Base-by-base conservation (phyloP, 2,797 vertebrate species). In the Sebastes dallii region DNA sequence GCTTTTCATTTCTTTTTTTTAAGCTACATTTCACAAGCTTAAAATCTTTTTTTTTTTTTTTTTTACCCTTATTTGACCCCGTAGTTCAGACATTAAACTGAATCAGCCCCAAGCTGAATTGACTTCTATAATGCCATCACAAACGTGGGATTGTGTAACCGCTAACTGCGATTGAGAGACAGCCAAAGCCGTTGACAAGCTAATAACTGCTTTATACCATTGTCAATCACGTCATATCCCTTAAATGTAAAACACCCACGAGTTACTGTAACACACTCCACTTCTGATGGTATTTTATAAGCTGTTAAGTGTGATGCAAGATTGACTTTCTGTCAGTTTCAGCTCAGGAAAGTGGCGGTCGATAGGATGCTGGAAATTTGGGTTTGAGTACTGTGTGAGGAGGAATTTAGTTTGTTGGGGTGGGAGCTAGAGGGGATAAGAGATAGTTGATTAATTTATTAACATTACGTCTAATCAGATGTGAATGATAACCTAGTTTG, bases 391-490 rank as follows among this genome's bases (percentile, higher is more conserved):
- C n/a, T 77, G 66, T 64, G 27, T 72, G 75, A 64, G 27, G 27
- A 78, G 24, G 22, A 10, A 24, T 9, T 55, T 56, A 52, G 62
- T 30, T 22, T 71, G 13, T 70, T 69, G 8, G 6, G 8, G 42
- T 5, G 27, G 25, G 2, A 27, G 58, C n/a, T 74, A 55, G 66
- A 34, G 67, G 61, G 61, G 24, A 25, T 72, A 82, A 75, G 16
- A 71, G 36, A 77, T 81, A 83, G 67, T 77, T 85, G 75, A 89
- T 87, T 94, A 94, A 94, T 94, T 95, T 95, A 95, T 93, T 94
- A 92, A 91, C 71, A 39, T 56, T 42, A 61, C 82, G 85, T 88
- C 75, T 80, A 83, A 90, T 91, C 71, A 30, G 78, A 88, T 91
- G 86, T 91, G 81, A 91, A 86, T 86, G 69, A 81, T 80, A 59